Evolutionary conservation across 2,797 vertebrate genomes (phyloP), one percentile per base, ranked within the genome.

Genomic region (Tokudaia muenninki): DNA sequence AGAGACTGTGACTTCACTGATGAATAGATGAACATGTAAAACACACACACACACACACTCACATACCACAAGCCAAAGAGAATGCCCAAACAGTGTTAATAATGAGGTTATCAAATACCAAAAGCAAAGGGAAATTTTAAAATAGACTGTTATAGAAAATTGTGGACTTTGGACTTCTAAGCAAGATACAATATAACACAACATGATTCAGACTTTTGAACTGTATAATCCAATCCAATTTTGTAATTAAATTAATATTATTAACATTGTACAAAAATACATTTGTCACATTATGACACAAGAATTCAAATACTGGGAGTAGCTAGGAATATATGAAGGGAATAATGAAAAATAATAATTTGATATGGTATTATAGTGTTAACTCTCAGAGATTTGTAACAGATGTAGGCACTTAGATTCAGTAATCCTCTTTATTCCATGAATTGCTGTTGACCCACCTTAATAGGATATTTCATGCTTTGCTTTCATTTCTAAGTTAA

Each of bases 231-330:
- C 6, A 81, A 65, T 26, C 59, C 52, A 8, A 55, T 37, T 65
- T 90, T 94, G 1, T 41, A 88, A 91, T 29, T 93, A 94, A 80
- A 81, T 83, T 59, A 84, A 41, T 31, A 4, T 92, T 91, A 19
- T 2, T 88, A 89, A 50, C 12, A 61, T 77, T 75, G 34, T 34
- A 26, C 3, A 80, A 0, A 11, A 34, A 2, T 2, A 13, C 55
- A 86, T 70, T 87, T 95, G 70, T 50, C n/a, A 63, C 22, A 74
- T 26, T 94, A 26, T 87, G 67, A 63, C 47, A 17, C 59, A 37
- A 91, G 19, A 17, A 75, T 89, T 84, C 59, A 67, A 77, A 88
- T 55, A 86, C 4, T 63, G 1, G 13, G 77, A 80, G 65, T 2
- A 13, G 0, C 12, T 7, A 70, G 80, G 80, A 21, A 50, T 77